A percentile compares a stretch with the other conserved stretches of the same genome.
Conservation (phyloP, 2,888 invertebrate species). For the Alitta virens region DNA sequence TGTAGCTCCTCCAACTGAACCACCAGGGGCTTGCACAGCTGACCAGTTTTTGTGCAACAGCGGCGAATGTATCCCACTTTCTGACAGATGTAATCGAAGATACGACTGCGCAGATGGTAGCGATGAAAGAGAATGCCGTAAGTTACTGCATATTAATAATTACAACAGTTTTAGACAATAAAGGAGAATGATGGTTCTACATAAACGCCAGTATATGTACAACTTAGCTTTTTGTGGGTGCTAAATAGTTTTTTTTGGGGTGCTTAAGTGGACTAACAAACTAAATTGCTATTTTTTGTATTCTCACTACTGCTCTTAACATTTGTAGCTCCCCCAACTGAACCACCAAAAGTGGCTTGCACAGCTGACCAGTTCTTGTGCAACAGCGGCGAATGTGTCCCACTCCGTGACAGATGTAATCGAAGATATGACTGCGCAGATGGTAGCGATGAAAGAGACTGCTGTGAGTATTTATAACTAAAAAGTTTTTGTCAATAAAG, state of each 20-base stretch:
- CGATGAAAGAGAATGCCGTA: constrained; percentile 86
- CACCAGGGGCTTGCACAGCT: constrained; percentile 1
- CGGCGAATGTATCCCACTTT: constrained; percentile 56
- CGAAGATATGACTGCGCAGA: constrained; percentile 21
- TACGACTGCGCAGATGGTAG: constrained; percentile 69
- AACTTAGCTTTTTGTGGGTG: too few relatives aligned
- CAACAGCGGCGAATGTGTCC: constrained; percentile 57
- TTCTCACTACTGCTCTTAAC: too few relatives aligned
- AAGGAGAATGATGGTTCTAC: too few relatives aligned
- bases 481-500: too few relatives aligned
- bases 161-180: too few relatives aligned
- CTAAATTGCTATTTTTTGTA: too few relatives aligned
- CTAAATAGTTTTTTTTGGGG: too few relatives aligned
- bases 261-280: too few relatives aligned
- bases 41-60: constrained; percentile 61
- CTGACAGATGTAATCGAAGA: constrained; percentile 51
- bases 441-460: constrained; percentile 24
- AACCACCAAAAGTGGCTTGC: constrained; percentile 23
- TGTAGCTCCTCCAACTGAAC: constrained; percentile 5
- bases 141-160: too few relatives aligned
- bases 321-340: too few relatives aligned
- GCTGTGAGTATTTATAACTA: constrained; percentile 20
- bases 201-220: too few relatives aligned
- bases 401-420: constrained; percentile 4
- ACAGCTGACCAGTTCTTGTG: constrained; percentile 40